phyloP scores from a whole-genome alignment of 1,140 invertebrate species.

The Ladona fulva region DNA sequence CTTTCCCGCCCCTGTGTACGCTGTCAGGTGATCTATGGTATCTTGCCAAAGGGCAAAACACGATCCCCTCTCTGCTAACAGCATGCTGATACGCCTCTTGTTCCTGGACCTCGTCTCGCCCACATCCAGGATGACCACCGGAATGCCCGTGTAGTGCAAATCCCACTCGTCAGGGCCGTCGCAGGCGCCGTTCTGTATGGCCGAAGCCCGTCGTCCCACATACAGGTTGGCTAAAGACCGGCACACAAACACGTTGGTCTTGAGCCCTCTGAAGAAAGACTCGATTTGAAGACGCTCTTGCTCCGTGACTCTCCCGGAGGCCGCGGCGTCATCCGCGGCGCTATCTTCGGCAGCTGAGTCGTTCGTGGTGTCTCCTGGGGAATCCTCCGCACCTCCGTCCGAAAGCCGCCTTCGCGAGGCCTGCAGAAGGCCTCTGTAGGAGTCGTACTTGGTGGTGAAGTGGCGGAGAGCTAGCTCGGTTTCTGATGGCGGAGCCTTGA shows the following conservation, averaged over 20 bases:
- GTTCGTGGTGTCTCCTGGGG: background rate
- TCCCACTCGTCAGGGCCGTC: conserved; percentile 49
- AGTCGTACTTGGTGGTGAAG: conserved; percentile 16
- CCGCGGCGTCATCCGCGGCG: background rate
- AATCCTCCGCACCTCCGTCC: background rate
- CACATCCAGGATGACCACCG: conserved; percentile 66
- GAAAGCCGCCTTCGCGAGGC: background rate
- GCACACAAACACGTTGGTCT: conserved; percentile 70
- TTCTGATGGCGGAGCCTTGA: background rate
- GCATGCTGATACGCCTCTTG: conserved; percentile 61
- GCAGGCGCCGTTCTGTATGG: conserved; percentile 33
- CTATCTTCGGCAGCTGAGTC: conserved; percentile 18
- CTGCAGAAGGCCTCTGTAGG: background rate
- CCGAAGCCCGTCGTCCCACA: conserved; percentile 42
- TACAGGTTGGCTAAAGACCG: conserved; percentile 72
- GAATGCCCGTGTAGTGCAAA: conserved; percentile 69
- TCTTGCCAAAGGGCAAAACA: conserved; percentile 80
- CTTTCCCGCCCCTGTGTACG: conserved; percentile 48
- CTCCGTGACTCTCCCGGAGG: conserved; percentile 43
- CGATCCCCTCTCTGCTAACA: conserved; percentile 72
- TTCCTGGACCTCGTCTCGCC: conserved; percentile 61
- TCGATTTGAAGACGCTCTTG: conserved; percentile 66
- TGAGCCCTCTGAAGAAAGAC: conserved; percentile 67
- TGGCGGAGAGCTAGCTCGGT: background rate
- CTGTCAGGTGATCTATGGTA: conserved; percentile 56